Evolutionary conservation across 2,797 vertebrate species (phyloP).

Genomic region (Catamblyrhynchus diadema): DNA sequence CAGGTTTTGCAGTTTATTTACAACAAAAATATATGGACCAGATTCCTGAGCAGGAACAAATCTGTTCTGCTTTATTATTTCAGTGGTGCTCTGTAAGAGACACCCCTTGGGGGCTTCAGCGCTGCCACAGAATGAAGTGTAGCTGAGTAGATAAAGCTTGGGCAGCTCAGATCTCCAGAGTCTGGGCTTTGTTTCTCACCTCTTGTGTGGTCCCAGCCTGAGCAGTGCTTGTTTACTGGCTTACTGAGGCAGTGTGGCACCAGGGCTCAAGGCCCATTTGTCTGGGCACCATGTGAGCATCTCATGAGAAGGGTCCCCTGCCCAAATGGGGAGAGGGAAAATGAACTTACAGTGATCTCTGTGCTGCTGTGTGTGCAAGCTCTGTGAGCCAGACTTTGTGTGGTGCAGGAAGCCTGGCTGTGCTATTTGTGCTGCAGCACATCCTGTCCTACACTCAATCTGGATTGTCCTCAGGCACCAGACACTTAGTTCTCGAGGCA

Average conservation of each 20-base stretch:
- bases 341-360: background rate
- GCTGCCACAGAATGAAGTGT: background rate
- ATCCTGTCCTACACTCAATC: background rate
- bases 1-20: conserved; percentile 9
- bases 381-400: background rate
- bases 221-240: background rate
- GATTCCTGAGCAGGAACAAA: background rate
- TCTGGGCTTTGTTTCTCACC: background rate
- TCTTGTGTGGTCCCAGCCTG: background rate
- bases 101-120: background rate
- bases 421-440: background rate
- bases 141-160: background rate
- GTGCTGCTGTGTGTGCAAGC: background rate
- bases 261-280: background rate
- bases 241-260: background rate
- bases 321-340: background rate
- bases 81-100: background rate
- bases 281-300: background rate
- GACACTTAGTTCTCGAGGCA: background rate
- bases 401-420: background rate
- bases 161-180: background rate
- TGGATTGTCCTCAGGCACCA: background rate
- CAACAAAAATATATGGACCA: background rate
- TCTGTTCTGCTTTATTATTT: background rate
- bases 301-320: background rate